phyloP scores from a whole-genome alignment of 2,888 invertebrate species.

The Hirtodrosophila confusa region DNA sequence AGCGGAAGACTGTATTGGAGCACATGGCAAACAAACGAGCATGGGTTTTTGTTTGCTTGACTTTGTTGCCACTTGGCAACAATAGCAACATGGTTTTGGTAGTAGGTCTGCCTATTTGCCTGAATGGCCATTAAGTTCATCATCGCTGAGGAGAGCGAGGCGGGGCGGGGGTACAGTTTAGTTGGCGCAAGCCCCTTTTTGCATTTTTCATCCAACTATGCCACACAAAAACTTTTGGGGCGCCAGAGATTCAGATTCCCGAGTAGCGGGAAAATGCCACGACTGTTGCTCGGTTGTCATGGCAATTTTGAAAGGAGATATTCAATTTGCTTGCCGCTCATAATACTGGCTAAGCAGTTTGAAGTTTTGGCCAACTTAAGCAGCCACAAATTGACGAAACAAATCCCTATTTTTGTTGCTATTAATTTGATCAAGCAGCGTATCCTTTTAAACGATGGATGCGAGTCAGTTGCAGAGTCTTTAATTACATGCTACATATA shows the following conservation, averaged over 20 bases:
- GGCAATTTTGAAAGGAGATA: conserved; percentile 42
- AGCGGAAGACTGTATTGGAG: conserved; percentile 20
- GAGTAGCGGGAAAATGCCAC: not conserved
- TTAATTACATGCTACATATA: conserved; percentile 20
- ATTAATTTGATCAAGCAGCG: conserved; percentile 36
- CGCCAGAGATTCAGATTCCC: conserved; percentile 42
- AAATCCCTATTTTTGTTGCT: conserved; percentile 23
- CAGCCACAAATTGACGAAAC: conserved; percentile 54
- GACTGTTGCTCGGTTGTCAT: conserved; percentile 48
- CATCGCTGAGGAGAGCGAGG: conserved; percentile 30
- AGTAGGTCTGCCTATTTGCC: conserved; percentile 66
- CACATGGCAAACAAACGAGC: conserved; percentile 53
- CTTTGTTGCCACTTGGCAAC: conserved; percentile 75
- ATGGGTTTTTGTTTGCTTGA: conserved; percentile 71
- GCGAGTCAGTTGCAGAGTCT: conserved; percentile 1
- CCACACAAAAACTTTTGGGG: conserved; percentile 51
- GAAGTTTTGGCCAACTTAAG: conserved; percentile 51
- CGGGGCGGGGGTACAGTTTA: conserved; percentile 17
- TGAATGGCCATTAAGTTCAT: conserved; percentile 74
- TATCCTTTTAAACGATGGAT: not conserved
- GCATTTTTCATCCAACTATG: conserved; percentile 56
- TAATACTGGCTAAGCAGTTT: conserved; percentile 53
- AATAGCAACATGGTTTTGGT: conserved; percentile 59
- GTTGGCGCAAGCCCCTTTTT: conserved; percentile 48
- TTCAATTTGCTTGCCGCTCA: conserved; percentile 59